Base-by-base conservation (phyloP, 1,140 invertebrate species). In the Subanguina moxae region DNA sequence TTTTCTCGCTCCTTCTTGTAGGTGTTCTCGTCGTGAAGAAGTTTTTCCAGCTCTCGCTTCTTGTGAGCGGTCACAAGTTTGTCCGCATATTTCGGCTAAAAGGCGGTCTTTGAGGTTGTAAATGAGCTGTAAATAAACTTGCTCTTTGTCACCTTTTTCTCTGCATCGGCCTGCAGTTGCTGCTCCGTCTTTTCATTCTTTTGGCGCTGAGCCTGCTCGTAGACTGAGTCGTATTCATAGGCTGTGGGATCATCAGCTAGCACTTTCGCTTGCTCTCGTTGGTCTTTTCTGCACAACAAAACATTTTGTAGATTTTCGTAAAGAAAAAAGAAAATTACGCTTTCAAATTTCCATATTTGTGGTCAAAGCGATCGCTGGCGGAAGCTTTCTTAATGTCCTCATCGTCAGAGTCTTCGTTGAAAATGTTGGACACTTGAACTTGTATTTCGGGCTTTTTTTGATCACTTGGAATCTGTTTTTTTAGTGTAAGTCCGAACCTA, bases 71-170 rank as follows among this genome's bases (percentile, higher is more conserved):
- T 56, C 13, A 70, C 32, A 17, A 71, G 21, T 59, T 57, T 57
- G 45, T 71, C 52, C n/a, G 70, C 69, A 58, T 71, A 71, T 63
- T 71, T 71, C 30, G 69, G 69, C 69, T 70, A 28, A 70, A 70
- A 27, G n/a, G n/a, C n/a, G n/a, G n/a, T n/a, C n/a, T n/a, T n/a
- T n/a, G n/a, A n/a, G n/a, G n/a, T n/a, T n/a, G n/a, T n/a, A n/a
- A n/a, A n/a, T n/a, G n/a, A n/a, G n/a, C n/a, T n/a, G n/a, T n/a
- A n/a, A n/a, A n/a, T n/a, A n/a, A n/a, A n/a, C 32, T 38, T 5
- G 32, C 32, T 38, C 32, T 11, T 38, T 7, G 3, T 19, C 45
- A 65, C 68, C 48, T 71, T 71, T 42, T 72, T 71, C 21, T 71
- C 69, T 27, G 48, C 62, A 45, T 71, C 69, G 25, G 69, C 69